Evolutionary conservation across 2,888 invertebrate genomes (phyloP).

Genomic region (Eupithecia dodoneata): DNA sequence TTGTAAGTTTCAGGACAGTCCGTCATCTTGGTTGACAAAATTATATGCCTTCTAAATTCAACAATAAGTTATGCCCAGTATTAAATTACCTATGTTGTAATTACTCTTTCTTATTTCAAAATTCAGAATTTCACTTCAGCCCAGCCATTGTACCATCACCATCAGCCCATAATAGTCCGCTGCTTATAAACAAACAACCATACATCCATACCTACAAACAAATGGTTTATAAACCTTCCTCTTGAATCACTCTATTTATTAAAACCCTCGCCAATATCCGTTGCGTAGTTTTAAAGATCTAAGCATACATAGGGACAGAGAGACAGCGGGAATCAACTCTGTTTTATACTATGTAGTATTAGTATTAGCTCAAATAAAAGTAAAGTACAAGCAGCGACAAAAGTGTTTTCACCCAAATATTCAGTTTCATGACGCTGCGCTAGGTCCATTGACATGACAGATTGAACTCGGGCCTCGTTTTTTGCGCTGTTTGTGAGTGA

Average conservation of each 20-base stretch:
- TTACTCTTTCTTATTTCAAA: background rate
- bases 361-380: background rate
- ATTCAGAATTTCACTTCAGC: background rate
- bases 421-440: background rate
- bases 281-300: too few species aligned
- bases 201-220: too few species aligned
- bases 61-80: background rate
- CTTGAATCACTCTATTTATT: too few species aligned
- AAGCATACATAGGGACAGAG: too few species aligned
- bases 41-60: background rate
- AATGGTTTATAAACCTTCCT: too few species aligned
- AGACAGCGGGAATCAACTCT: too few species aligned
- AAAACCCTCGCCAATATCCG: too few species aligned
- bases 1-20: background rate
- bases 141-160: too few species aligned
- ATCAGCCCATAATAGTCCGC: too few species aligned
- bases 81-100: too few species aligned
- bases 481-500: slow-evolving; percentile 19
- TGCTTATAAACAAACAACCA: too few species aligned
- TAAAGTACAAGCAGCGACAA: background rate
- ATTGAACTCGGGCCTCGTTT: slow-evolving; percentile 29
- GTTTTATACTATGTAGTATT: too few species aligned
- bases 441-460: slow-evolving; percentile 22
- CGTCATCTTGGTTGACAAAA: background rate
- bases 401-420: background rate